Evolutionary conservation across 1,140 invertebrate genomes (phyloP), one percentile per base, ranked within the genome.

Genomic region (Nasonia longicornis): DNA sequence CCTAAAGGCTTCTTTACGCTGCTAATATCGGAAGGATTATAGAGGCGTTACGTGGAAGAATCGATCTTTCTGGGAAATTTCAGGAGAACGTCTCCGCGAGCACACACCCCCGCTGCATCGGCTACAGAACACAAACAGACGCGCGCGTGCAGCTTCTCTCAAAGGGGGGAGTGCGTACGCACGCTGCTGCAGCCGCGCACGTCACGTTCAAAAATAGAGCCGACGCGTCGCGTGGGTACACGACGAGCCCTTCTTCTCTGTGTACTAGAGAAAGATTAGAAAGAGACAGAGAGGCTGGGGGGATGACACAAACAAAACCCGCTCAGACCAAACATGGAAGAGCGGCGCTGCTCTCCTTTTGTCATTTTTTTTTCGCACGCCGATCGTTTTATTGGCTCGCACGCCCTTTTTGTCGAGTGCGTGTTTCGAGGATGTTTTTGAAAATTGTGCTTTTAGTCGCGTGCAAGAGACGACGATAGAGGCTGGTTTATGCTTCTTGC

Each of bases 121-220:
- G 6, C 0, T 16, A 35, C 31, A 14, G 52, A 38, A 45, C 12
- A n/a, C 45, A 71, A 71, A 71, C 70, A 42, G 70, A 22, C n/a
- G 45, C 72, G 72, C n/a, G 72, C n/a, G 42, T 74, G 45, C 45
- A 20, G 52, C 52, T 6, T 16, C 31, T 16, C 31, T 42, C 31
- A 72, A 42, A 35, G 70, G 70, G 35, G 38, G 38, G 7, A 72
- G 38, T 35, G 70, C 70, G 22, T 31, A 22, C n/a, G 38, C 35
- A 38, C 38, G 38, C 6, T 10, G 48, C n/a, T 26, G 42, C 42
- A 26, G 72, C n/a, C 29, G 14, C 69, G 26, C 42, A 10, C 26
- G 86, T 88, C 88, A 87, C 77, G 81, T 86, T 86, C 87, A 86
- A 86, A 89, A 90, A 90, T 90, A 90, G 88, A 87, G 12, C 0